phyloP scores from a whole-genome alignment of 2,888 invertebrate genomes.

The Gymnosoma rotundatum region DNA sequence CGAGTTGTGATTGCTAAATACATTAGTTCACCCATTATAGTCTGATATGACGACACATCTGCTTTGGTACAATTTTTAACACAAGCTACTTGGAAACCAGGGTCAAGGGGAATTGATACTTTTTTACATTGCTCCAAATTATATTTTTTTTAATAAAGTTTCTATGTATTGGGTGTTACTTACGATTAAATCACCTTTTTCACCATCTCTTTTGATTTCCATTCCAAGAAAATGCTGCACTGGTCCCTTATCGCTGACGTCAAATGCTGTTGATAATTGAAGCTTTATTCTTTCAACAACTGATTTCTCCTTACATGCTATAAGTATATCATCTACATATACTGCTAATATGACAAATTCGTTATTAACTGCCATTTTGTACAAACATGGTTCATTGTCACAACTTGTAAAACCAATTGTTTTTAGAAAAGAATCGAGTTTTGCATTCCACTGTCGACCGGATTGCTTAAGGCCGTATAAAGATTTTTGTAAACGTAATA shows the following conservation, averaged over 20 bases:
- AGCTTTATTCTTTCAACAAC: slow-evolving; percentile 47
- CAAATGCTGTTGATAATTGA: slow-evolving; percentile 47
- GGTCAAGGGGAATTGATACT: slow-evolving; percentile 21
- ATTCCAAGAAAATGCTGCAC: slow-evolving; percentile 31
- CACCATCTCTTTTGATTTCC: not conserved
- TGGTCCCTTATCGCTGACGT: slow-evolving; percentile 46
- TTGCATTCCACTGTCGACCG: slow-evolving; percentile 29
- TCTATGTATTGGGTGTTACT: slow-evolving; percentile 7
- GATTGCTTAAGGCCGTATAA: slow-evolving; percentile 66
- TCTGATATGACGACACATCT: not conserved
- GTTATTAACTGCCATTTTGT: not conserved
- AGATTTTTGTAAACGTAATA: slow-evolving; percentile 70
- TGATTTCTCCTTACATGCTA: slow-evolving; percentile 53
- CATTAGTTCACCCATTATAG: slow-evolving; percentile 19
- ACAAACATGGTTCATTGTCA: slow-evolving; percentile 60
- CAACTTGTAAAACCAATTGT: slow-evolving; percentile 65
- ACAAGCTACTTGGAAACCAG: slow-evolving; percentile 29
- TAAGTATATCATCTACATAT: slow-evolving; percentile 31
- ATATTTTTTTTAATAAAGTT: not conserved
- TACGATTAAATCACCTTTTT: slow-evolving; percentile 16
- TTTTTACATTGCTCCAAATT: slow-evolving; percentile 26
- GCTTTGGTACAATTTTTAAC: not conserved
- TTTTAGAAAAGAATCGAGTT: slow-evolving; percentile 28
- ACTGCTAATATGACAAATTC: slow-evolving; percentile 44
- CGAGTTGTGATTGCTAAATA: slow-evolving; percentile 29